A percentile compares a stretch with the other conserved stretches of the same genome.
phyloP scores from a whole-genome alignment of 2,113 vertebrate species.

The Pseudorectes ferrugineus region DNA sequence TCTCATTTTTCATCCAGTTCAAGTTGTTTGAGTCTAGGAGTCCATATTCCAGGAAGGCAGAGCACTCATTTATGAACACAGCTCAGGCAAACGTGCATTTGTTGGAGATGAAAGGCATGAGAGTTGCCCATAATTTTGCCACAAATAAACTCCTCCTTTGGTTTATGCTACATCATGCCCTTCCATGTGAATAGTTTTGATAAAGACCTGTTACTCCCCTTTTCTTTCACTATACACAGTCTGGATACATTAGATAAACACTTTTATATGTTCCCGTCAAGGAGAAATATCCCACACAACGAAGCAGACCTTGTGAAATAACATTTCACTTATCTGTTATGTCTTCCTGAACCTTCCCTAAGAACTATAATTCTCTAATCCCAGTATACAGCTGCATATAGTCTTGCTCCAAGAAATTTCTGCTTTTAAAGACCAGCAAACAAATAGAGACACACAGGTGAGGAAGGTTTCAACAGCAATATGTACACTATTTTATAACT shows the following conservation, averaged over 20 bases:
- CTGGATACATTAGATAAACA: slow-evolving; percentile 58
- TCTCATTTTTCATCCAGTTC: slow-evolving; percentile 31
- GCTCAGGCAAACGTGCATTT: not conserved
- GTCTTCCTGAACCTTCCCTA: slow-evolving; percentile 31
- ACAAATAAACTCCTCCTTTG: slow-evolving; percentile 44
- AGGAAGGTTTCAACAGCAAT: not conserved
- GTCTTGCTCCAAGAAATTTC: not conserved
- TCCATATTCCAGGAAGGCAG: not conserved
- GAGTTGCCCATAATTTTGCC: slow-evolving; percentile 38
- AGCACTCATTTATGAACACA: slow-evolving; percentile 8
- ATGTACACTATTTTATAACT: not conserved
- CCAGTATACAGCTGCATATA: not conserved
- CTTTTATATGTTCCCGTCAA: slow-evolving; percentile 46
- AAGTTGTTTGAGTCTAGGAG: slow-evolving; percentile 37
- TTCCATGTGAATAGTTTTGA: slow-evolving; percentile 54
- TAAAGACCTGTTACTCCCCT: slow-evolving; percentile 55
- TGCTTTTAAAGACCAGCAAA: not conserved
- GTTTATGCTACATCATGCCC: slow-evolving; percentile 13
- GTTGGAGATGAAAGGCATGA: slow-evolving; percentile 28
- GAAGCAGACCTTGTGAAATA: slow-evolving; percentile 51
- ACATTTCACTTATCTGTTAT: slow-evolving; percentile 49
- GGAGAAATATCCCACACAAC: slow-evolving; percentile 50
- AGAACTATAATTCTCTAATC: not conserved
- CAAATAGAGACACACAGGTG: not conserved
- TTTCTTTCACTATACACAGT: slow-evolving; percentile 55